Conservation (phyloP, 2,113 vertebrate genomes). For the Saccopteryx bilineata region DNA sequence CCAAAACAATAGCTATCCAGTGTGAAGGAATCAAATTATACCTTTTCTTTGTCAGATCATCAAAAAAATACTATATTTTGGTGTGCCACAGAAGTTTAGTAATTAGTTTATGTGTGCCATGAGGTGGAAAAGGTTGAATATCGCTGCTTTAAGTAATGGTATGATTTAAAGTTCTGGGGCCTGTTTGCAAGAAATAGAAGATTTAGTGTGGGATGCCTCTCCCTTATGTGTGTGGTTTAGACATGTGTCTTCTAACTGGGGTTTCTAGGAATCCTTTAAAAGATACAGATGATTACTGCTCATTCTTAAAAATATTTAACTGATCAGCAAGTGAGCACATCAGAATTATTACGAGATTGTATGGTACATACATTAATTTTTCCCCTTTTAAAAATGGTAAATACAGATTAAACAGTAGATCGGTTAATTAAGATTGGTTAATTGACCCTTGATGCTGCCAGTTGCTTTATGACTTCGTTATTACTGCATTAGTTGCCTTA, state of each 20-base stretch:
- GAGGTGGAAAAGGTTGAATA: too few species aligned
- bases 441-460: slow-evolving; percentile 29
- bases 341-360: background rate
- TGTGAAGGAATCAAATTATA: too few species aligned
- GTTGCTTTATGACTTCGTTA: slow-evolving; percentile 57
- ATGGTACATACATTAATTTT: background rate
- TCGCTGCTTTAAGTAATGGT: slow-evolving; percentile 9
- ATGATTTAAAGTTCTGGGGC: background rate
- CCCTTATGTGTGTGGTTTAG: background rate
- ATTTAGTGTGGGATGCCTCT: background rate
- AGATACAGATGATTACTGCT: background rate
- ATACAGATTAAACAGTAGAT: slow-evolving; percentile 5
- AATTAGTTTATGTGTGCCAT: too few species aligned
- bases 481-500: background rate
- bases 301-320: slow-evolving; percentile 51
- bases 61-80: too few species aligned
- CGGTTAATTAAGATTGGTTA: slow-evolving; percentile 31
- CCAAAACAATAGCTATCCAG: too few species aligned
- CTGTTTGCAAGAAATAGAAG: slow-evolving; percentile 34
- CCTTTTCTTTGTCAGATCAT: too few species aligned
- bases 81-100: too few species aligned
- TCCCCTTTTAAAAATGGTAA: background rate
- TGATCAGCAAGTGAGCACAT: background rate
- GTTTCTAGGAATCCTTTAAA: background rate
- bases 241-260: background rate